Evolutionary conservation across 2,113 vertebrate species (phyloP), one percentile per base, ranked within the genome.

Genomic region (Pseudopipra pipra): DNA sequence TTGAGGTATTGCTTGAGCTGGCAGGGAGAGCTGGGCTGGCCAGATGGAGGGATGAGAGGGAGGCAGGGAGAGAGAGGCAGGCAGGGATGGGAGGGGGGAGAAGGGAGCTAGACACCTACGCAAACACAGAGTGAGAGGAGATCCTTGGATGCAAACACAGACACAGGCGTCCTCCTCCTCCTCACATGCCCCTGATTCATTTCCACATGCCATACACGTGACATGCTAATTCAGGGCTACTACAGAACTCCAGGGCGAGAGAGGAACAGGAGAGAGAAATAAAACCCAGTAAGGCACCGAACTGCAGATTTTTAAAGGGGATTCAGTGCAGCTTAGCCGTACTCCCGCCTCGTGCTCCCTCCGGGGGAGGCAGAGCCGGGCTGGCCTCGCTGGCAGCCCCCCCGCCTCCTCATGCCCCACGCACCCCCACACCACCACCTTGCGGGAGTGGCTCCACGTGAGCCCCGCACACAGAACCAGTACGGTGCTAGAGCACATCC

Each of bases 131-230:
- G 94, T 87, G 78, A 95, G 96, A 96, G 95, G 96, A 83, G 92
- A 97, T 97, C 97, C 97, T 97, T 97, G 96, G 97, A 97, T 97
- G 96, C 96, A 97, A 97, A 97, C 96, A 94, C 95, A 96, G 96
- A 97, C 97, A 97, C 96, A 88, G 94, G 95, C 95, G 77, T 96
- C 96, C 91, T 94, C 96, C 91, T 94, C 91, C 92, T 89, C 95
- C 97, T 97, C 97, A 97, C 97, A 97, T 97, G 97, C 97, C 96
- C 96, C 94, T 95, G 97, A 97, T 97, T 97, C 97, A 97, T 97
- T 97, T 97, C 97, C 97, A 97, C 97, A 97, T 97, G 97, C 96
- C 96, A 85, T 95, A 92, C 97, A 97, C 96, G 97, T 97, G 97
- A 97, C 96, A 95, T 97, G 97, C 96, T 97, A 97, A 97, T 97